These are phyloP conservation scores for Australoheros facetus DNA, from an alignment of 2,797 vertebrate genomes.

Conservation along the genomic window DNA sequence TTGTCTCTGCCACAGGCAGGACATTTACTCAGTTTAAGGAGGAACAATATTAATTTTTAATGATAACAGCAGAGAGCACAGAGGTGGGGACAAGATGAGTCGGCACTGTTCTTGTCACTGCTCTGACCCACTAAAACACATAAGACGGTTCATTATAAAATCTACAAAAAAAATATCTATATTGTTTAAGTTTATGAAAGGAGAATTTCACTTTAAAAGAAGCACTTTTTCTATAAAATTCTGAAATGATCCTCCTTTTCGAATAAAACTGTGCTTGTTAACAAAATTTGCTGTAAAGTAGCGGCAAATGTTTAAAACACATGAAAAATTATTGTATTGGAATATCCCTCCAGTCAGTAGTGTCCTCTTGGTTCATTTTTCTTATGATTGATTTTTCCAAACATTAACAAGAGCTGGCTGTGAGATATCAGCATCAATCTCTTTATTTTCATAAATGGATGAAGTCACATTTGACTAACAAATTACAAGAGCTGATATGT, in stretches of 20 bases:
- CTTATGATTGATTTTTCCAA: not conserved
- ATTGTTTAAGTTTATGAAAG: not conserved
- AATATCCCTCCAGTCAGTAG: not conserved
- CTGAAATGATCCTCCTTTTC: not conserved
- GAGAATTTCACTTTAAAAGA: not conserved
- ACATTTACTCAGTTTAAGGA: constrained; percentile 39
- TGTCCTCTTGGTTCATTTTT: not conserved
- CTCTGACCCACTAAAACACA: constrained; percentile 44
- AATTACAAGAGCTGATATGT: not conserved
- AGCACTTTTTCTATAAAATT: not conserved
- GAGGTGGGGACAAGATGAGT: constrained; percentile 31
- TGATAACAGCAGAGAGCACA: constrained; percentile 32
- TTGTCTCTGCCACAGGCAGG: constrained; percentile 32
- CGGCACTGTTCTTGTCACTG: constrained; percentile 14
- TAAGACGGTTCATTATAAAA: constrained; percentile 13
- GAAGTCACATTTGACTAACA: constrained; percentile 31
- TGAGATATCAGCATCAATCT: not conserved
- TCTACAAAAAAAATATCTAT: not conserved
- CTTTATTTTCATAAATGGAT: constrained; percentile 9
- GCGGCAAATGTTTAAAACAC: not conserved
- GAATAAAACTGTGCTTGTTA: not conserved
- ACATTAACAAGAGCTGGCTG: not conserved
- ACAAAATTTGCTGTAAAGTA: not conserved
- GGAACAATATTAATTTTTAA: constrained; percentile 64
- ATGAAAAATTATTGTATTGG: not conserved